Percentiles rank a stretch among this genome's conserved stretches.
Evolutionary conservation across 2,113 vertebrate genomes (phyloP).

Genomic region (Microtus montanus): DNA sequence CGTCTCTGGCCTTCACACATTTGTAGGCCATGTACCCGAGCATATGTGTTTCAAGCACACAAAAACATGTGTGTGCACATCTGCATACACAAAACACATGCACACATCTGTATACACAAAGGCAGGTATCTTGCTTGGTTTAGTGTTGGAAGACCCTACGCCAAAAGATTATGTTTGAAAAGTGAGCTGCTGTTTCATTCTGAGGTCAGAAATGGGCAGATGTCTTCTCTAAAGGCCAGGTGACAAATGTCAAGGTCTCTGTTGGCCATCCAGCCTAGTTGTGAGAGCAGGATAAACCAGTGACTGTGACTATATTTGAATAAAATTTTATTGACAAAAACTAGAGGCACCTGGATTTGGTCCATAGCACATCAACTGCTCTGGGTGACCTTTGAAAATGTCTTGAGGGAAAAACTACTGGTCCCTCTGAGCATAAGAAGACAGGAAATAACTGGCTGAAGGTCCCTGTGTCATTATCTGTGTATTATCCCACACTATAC

Average conservation of each 20-base stretch:
- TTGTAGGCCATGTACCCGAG: background rate
- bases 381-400: background rate
- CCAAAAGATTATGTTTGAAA: background rate
- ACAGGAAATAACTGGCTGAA: background rate
- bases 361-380: accelerated
- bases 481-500: background rate
- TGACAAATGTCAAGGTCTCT: accelerated
- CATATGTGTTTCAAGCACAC: background rate
- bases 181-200: too few species aligned
- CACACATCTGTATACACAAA: background rate
- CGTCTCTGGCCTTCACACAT: background rate
- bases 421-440: background rate
- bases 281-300: background rate
- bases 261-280: accelerated
- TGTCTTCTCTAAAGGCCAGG: background rate
- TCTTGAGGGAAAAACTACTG: background rate
- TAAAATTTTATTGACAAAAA: background rate
- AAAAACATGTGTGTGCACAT: background rate
- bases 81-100: background rate
- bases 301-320: accelerated
- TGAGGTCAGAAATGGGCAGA: background rate
- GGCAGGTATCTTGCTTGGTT: background rate
- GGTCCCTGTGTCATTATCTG: too few species aligned
- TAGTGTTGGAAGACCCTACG: background rate
- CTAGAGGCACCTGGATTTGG: background rate